These are phyloP conservation scores for Grantiella picta DNA, from an alignment of 2,113 vertebrate genomes.

Conservation along the genomic window DNA sequence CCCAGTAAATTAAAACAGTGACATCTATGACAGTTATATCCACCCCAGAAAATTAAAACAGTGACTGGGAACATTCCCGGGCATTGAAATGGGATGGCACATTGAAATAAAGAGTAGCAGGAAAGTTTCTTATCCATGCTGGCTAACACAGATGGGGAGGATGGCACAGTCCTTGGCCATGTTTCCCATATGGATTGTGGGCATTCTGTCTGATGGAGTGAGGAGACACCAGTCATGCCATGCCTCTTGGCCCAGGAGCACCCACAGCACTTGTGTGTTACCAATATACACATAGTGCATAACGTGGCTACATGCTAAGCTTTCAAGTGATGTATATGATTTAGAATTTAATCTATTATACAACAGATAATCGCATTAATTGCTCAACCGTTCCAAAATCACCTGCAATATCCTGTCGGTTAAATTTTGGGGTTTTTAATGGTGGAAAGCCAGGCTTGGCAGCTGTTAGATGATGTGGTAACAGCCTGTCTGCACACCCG, in stretches of 20 bases:
- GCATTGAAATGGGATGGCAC: background rate
- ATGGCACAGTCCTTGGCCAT: background rate
- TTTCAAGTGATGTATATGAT: background rate
- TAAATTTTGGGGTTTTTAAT: background rate
- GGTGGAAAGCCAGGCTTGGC: background rate
- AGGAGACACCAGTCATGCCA: background rate
- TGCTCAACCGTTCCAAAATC: background rate
- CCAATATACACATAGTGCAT: accelerated
- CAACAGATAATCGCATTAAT: background rate
- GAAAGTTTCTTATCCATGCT: background rate
- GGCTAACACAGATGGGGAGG: accelerated
- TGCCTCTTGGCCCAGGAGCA: background rate
- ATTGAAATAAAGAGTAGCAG: background rate
- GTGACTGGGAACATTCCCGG: background rate
- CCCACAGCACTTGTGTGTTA: background rate
- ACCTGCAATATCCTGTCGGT: background rate
- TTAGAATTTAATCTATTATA: background rate
- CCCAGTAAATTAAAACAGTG: background rate
- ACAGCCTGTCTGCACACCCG: background rate
- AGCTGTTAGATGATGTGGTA: background rate
- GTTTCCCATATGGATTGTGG: background rate
- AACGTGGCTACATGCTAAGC: background rate
- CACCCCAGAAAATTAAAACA: background rate
- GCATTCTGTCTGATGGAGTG: background rate
- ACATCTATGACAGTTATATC: background rate